Base-by-base conservation (phyloP, 2,888 invertebrate genomes). In the Balanococcus diminutus region DNA sequence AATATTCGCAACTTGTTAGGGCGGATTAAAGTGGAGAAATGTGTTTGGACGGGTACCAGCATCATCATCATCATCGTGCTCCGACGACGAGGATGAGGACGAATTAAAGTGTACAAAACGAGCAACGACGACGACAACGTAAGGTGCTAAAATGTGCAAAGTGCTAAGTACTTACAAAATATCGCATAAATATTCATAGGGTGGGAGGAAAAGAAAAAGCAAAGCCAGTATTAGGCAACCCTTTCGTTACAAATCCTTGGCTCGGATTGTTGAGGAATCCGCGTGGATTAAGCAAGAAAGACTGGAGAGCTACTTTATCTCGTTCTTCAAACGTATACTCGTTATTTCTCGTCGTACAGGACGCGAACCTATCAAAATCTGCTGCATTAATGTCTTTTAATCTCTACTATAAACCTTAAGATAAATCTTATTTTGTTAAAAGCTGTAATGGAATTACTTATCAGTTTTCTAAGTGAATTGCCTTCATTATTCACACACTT, bases 341-440 rank as follows among this genome's bases (percentile, higher is more conserved):
- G 83, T 83, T 83, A 61, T 83, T 83, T 83, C 56, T 51, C 83
- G 32, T 51, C 61, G 11, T 75, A 75, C 32, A 31, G 8, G 56
- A 56, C 51, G 83, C 32, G 83, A 83, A 83, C 83, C 83, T 83
- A 83, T 83, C 83, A 83, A 83, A 83, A 83, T 83, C 83, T 83
- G 61, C 83, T 83, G 83, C 83, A 83, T 83, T 83, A 83, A 83
- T 83, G 83, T 83, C 83, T 32, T 83, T 67, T 83, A 83, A 83
- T 83, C 83, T 83, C 83, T 83, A 67, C 83, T 83, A 83, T 83
- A 83, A 83, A 83, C 83, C 56, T 83, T 83, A 67, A 83, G 83
- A 83, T 83, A 83, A 83, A 83, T 83, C 83, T 83, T 83, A 83
- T 83, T 83, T 83, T 83, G 83, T 83, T 83, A 83, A 83, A 83